Conservation (phyloP, 2,888 invertebrate species). For the Saturnia pavonia region DNA sequence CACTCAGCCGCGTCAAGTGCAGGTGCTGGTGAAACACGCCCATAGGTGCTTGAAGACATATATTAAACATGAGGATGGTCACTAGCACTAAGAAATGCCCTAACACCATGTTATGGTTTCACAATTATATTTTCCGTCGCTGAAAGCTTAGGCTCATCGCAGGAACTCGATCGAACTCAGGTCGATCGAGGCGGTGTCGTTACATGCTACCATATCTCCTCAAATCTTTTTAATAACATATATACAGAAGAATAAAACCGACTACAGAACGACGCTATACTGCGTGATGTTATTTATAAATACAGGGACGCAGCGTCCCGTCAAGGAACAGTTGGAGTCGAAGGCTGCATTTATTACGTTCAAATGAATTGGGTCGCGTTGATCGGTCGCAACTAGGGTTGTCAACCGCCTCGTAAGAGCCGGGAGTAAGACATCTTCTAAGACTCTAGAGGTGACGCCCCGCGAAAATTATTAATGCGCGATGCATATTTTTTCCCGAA, state of each 20-base stretch:
- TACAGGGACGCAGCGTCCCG: not conserved
- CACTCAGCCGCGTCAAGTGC: no score
- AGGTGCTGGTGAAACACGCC: no score
- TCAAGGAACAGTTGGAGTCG: not conserved
- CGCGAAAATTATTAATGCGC: not conserved
- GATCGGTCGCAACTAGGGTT: not conserved
- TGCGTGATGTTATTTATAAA: not conserved
- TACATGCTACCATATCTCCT: not conserved
- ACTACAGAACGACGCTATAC: not conserved
- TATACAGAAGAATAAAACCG: not conserved
- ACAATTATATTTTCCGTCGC: no score
- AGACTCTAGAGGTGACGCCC: not conserved
- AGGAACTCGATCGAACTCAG: no score
- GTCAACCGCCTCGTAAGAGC: not conserved
- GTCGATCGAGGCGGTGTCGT: no score
- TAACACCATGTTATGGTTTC: no score
- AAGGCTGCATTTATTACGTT: constrained; percentile 12
- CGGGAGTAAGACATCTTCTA: not conserved
- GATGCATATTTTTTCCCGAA: not conserved
- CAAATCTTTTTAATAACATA: not conserved
- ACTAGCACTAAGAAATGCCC: no score
- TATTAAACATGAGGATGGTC: no score
- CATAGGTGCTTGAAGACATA: no score
- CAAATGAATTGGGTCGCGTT: constrained; percentile 10
- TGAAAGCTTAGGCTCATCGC: no score